A percentile compares a stretch with the other conserved stretches of the same genome.
These are phyloP conservation scores for Lagria hirta DNA, from an alignment of 2,888 invertebrate genomes.

Conservation along the genomic window DNA sequence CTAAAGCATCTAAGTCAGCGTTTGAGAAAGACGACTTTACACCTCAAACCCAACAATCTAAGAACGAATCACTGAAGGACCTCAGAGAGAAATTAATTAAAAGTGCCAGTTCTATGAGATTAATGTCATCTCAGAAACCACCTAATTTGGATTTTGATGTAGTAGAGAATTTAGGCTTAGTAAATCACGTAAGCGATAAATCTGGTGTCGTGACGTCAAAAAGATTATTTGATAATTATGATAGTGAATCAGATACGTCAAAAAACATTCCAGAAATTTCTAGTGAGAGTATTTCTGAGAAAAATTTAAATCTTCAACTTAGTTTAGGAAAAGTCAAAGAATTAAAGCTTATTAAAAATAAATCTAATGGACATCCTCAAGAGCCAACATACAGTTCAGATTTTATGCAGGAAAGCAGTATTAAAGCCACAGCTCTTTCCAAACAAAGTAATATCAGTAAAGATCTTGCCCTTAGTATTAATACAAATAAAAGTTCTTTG, in stretches of 20 bases:
- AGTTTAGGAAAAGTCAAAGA: conserved; percentile 30
- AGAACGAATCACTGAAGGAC: conserved; percentile 6
- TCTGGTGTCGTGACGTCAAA: conserved; percentile 13
- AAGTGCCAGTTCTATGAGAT: conserved; percentile 29
- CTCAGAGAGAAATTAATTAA: conserved; percentile 17
- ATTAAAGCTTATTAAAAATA: conserved; percentile 22
- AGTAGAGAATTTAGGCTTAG: conserved; percentile 41
- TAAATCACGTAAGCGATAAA: conserved; percentile 4
- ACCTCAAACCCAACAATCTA: too few relatives aligned
- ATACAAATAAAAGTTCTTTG: too few relatives aligned
- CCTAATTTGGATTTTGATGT: conserved; percentile 42
- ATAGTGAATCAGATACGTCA: conserved; percentile 52
- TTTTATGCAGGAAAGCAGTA: conserved; percentile 14
- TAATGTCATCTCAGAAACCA: conserved; percentile 42
- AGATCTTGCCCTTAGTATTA: too few relatives aligned
- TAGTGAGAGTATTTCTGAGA: conserved; percentile 41
- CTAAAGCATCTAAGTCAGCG: too few relatives aligned
- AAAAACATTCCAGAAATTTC: conserved; percentile 53
- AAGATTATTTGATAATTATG: conserved; percentile 7
- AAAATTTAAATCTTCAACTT: conserved; percentile 21
- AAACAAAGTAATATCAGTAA: too few relatives aligned
- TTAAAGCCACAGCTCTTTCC: not conserved
- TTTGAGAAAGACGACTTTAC: too few relatives aligned
- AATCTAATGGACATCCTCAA: not conserved
- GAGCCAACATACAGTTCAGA: conserved; percentile 20